Conservation (phyloP, 1,140 invertebrate genomes). For the Drosophila miranda region DNA sequence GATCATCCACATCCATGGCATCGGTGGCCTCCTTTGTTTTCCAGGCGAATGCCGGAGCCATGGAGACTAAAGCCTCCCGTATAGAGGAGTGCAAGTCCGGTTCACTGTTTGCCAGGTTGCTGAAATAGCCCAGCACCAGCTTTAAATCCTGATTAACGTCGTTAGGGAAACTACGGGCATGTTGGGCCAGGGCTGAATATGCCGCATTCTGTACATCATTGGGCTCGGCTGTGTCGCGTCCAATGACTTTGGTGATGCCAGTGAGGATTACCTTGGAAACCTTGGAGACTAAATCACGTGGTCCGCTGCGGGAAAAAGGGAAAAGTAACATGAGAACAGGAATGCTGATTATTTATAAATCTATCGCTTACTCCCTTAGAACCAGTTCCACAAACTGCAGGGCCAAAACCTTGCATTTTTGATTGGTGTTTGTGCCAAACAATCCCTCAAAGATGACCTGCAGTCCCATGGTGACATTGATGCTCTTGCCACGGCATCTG, state of each 20-base stretch:
- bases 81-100: slow-evolving; percentile 86
- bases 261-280: slow-evolving; percentile 87
- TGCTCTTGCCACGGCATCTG: slow-evolving; percentile 89
- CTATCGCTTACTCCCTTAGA: slow-evolving; percentile 87
- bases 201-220: slow-evolving; percentile 81
- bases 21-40: slow-evolving; percentile 75
- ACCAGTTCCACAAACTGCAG: slow-evolving; percentile 92
- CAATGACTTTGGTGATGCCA: slow-evolving; percentile 88
- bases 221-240: slow-evolving; percentile 83
- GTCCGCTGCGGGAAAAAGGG: slow-evolving; percentile 83
- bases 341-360: slow-evolving; percentile 1
- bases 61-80: slow-evolving; percentile 88
- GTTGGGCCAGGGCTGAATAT: slow-evolving; percentile 76
- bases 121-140: slow-evolving; percentile 81
- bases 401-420: slow-evolving; percentile 90
- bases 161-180: slow-evolving; percentile 87
- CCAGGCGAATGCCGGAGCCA: slow-evolving; percentile 87
- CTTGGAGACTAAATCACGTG: slow-evolving; percentile 84
- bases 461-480: slow-evolving; percentile 90
- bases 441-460: slow-evolving; percentile 94
- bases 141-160: slow-evolving; percentile 85
- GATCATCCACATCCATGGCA: slow-evolving; percentile 59
- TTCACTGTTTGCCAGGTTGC: slow-evolving; percentile 83
- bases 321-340: not conserved
- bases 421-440: slow-evolving; percentile 92